A percentile compares a stretch with the other conserved stretches of the same genome.
Evolutionary conservation across 2,888 invertebrate species (phyloP).

Genomic region (Drosophila buzzatii): DNA sequence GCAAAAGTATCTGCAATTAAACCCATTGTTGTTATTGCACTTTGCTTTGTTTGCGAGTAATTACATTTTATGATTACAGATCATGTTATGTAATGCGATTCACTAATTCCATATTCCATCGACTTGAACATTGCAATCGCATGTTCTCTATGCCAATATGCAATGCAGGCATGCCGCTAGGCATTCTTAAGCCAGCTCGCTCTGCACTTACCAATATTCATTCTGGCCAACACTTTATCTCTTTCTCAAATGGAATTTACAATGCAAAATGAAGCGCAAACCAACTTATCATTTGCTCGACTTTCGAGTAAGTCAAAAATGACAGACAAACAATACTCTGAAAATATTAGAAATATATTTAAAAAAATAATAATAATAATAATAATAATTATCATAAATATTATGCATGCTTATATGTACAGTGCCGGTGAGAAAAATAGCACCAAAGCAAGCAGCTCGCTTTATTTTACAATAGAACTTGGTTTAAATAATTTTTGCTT

Average conservation of each 20-base stretch:
- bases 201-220: constrained; percentile 34
- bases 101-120: too few species aligned
- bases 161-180: too few species aligned
- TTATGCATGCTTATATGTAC: too few species aligned
- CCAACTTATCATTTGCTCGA: constrained; percentile 35
- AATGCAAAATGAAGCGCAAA: constrained; percentile 35
- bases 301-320: background rate
- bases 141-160: too few species aligned
- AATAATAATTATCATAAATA: too few species aligned
- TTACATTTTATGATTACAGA: background rate
- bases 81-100: too few species aligned
- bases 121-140: too few species aligned
- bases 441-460: too few species aligned
- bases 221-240: constrained; percentile 3
- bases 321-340: constrained; percentile 35
- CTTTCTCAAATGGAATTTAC: constrained; percentile 36
- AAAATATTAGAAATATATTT: constrained; percentile 11
- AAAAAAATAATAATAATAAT: too few species aligned
- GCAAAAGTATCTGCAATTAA: background rate
- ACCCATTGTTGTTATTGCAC: background rate
- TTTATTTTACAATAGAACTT: too few species aligned
- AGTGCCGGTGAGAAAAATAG: too few species aligned
- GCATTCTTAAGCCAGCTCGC: background rate
- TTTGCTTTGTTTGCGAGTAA: background rate
- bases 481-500: too few species aligned